phyloP scores from a whole-genome alignment of 2,888 invertebrate genomes.

The Steinernema hermaphroditum region DNA sequence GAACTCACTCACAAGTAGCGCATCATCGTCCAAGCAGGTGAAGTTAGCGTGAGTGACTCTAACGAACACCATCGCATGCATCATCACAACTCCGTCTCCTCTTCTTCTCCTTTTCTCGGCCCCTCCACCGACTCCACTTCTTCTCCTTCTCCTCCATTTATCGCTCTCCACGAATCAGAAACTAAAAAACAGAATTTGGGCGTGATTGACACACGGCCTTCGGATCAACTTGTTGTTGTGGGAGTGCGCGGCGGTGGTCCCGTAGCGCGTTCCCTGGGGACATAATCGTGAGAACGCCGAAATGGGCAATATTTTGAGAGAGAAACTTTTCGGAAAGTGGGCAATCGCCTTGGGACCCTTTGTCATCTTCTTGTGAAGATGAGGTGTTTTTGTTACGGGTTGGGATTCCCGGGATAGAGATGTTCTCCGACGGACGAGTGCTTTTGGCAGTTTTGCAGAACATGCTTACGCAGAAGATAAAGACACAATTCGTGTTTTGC shows the following conservation, averaged over 20 bases:
- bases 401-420: no score
- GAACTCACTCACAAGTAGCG: slow-evolving; percentile 21
- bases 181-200: slow-evolving; percentile 15
- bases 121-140: no score
- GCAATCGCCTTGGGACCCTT: slow-evolving; percentile 7
- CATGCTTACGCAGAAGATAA: no score
- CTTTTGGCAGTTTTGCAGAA: no score
- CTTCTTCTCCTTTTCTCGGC: not conserved
- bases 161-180: not conserved
- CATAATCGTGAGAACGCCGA: not conserved
- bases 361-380: not conserved
- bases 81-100: not conserved
- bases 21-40: slow-evolving; percentile 9
- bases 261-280: not conserved
- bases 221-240: slow-evolving; percentile 21
- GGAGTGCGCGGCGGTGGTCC: not conserved
- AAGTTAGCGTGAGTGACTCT: slow-evolving; percentile 10
- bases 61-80: not conserved
- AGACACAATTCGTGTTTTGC: no score
- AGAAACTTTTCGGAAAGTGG: not conserved
- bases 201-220: slow-evolving; percentile 18
- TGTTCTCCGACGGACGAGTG: no score
- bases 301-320: not conserved
- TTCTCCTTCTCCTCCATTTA: not conserved
- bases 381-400: not conserved